phyloP scores from a whole-genome alignment of 2,888 invertebrate genomes.

The Pterobdella sp. region DNA sequence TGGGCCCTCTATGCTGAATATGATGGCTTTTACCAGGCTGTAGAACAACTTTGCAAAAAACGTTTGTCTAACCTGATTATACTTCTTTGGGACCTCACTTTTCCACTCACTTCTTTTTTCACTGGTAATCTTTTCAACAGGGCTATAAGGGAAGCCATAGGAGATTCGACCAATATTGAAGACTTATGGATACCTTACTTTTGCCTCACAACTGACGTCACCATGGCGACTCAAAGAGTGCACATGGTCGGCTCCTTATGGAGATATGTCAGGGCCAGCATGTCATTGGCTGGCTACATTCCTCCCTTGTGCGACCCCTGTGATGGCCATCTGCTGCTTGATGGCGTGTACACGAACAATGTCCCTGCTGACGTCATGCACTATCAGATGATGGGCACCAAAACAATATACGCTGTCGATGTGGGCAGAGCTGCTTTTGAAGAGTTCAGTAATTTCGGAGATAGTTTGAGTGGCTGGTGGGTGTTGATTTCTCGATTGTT shows the following conservation, averaged over 20 bases:
- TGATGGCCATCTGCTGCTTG: conserved; percentile 29
- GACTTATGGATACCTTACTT: conserved; percentile 31
- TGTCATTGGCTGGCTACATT: conserved; percentile 30
- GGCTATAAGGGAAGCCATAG: conserved; percentile 17
- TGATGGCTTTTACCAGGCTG: not conserved
- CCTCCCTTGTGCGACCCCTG: conserved; percentile 30
- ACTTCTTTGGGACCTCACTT: conserved; percentile 25
- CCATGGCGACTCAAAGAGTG: conserved; percentile 21
- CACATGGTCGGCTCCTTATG: conserved; percentile 30
- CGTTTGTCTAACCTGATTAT: conserved; percentile 23
- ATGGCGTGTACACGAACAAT: conserved; percentile 30
- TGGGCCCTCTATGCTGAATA: conserved; percentile 27
- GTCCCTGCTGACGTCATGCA: conserved; percentile 30
- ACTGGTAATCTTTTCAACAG: conserved; percentile 26
- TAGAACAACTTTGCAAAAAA: conserved; percentile 13
- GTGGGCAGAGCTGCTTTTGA: conserved; percentile 26
- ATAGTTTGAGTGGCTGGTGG: conserved; percentile 31
- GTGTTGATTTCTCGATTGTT: conserved; percentile 19
- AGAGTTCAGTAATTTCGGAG: conserved; percentile 28
- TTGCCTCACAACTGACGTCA: conserved; percentile 30
- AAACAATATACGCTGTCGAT: conserved; percentile 30
- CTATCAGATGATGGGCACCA: conserved; percentile 22
- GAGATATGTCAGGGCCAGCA: conserved; percentile 30
- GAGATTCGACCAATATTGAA: conserved; percentile 26
- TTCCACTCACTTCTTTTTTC: conserved; percentile 28